Base-by-base conservation (phyloP, 2,888 invertebrate species). In the Horisme vitalbata region DNA sequence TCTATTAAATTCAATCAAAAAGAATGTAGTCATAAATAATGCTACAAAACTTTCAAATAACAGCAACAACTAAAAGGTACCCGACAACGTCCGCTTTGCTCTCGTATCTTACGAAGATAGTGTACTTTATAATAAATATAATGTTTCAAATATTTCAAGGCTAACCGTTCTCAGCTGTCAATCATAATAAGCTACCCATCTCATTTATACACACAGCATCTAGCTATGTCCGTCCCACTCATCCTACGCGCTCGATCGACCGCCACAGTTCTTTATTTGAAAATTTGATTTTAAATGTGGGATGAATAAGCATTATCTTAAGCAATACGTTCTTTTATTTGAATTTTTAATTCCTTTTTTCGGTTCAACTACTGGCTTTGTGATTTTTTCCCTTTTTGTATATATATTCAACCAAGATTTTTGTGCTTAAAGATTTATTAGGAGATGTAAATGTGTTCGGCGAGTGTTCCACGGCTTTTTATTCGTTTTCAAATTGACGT, bases 101-200 rank as follows among this genome's bases (percentile, higher is more conserved):
- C 81, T 67, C 71, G 71, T 78, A 83, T 71, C 67, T 57, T 69
- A 71, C 68, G 70, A 82, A 86, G 81, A 87, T 87, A 85, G 87
- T 86, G 88, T 89, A 88, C 88, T 89, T 87, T 85, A 85, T 87
- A 88, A 84, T 86, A 87, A n/a, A 85, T 89, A 88, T 88, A 88
- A 89, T 88, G 89, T 88, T 89, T 88, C 88, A 88, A 89, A 88
- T 89, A 89, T 89, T 89, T 88, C 89, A 89, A 89, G 89, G 89
- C 84, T 86, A 87, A 87, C 87, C 88, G 88, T 87, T 88, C 88
- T 88, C 83, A 89, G 86, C 89, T 89, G 89, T 89, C 89, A 89
- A 89, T 89, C 89, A 89, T 89, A 87, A 87, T 87, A 87, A 84
- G 83, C 79, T 84, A 80, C 79, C 79, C 68, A 68, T 85, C 88